Conservation (phyloP, 2,113 vertebrate genomes). For the Hoplias malabaricus region DNA sequence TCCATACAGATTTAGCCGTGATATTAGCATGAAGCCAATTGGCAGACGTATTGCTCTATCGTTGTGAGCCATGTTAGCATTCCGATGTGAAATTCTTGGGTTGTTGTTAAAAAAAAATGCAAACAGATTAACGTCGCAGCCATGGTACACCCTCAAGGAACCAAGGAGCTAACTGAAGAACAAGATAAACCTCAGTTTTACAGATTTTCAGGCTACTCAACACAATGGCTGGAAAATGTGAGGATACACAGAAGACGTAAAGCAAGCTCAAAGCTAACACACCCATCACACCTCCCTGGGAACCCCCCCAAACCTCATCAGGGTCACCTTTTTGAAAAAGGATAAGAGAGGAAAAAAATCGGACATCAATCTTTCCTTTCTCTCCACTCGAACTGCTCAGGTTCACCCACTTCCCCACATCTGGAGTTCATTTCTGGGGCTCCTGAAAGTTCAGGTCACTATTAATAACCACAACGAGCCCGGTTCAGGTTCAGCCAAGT, state of each 20-base stretch:
- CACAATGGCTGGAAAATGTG: neutral
- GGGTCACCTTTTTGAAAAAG: conserved; percentile 21
- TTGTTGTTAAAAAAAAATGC: no score
- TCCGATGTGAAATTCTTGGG: no score
- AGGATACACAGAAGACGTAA: neutral
- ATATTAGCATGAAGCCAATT: no score
- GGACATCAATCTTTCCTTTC: conserved; percentile 63
- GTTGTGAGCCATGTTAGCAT: no score
- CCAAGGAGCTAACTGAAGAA: no score
- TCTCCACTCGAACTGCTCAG: conserved; percentile 55
- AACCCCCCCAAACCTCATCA: conserved; percentile 1
- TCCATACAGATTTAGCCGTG: no score
- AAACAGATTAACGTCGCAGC: no score
- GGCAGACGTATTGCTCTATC: no score
- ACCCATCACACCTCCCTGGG: neutral
- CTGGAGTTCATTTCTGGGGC: conserved; percentile 78
- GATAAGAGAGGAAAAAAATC: neutral
- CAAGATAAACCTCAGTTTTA: no score
- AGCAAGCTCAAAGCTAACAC: neutral
- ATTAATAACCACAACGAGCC: conserved; percentile 77
- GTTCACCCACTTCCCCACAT: conserved; percentile 72
- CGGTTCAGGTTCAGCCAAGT: conserved; percentile 76
- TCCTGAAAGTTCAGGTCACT: conserved; percentile 78
- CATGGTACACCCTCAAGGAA: no score
- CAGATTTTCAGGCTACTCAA: no score